Evolutionary conservation across 2,797 vertebrate species (phyloP).

Genomic region (Anas flavirostris): DNA sequence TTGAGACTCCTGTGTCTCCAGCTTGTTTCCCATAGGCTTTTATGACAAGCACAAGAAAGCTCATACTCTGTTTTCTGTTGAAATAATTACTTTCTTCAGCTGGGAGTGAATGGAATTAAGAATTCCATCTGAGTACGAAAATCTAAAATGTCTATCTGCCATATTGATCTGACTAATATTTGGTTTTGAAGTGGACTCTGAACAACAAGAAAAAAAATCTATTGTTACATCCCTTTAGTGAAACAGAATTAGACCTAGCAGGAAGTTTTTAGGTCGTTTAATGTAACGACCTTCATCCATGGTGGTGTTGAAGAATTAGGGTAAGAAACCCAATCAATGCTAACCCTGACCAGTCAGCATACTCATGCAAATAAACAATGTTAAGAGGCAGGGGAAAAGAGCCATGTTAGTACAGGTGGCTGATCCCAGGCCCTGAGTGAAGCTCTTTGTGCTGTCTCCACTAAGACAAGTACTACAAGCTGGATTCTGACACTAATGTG

Average conservation of each 20-base stretch:
- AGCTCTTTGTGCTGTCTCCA: not conserved
- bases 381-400: not conserved
- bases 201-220: not conserved
- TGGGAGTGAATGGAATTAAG: not conserved
- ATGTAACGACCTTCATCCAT: not conserved
- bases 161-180: not conserved
- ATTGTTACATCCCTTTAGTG: not conserved
- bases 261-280: not conserved
- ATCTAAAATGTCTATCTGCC: not conserved
- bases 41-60: not conserved
- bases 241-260: not conserved
- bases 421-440: accelerated
- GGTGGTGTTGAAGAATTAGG: not conserved
- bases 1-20: not conserved
- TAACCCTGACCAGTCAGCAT: not conserved
- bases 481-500: not conserved
- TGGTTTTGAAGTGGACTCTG: not conserved
- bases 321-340: not conserved
- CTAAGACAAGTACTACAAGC: not conserved
- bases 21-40: not conserved
- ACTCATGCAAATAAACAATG: not conserved
- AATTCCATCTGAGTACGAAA: not conserved
- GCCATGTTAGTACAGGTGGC: not conserved
- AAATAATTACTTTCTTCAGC: not conserved
- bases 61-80: not conserved